Base-by-base conservation (phyloP, 2,113 vertebrate genomes). In the Cyphomyrus discorhynchus region DNA sequence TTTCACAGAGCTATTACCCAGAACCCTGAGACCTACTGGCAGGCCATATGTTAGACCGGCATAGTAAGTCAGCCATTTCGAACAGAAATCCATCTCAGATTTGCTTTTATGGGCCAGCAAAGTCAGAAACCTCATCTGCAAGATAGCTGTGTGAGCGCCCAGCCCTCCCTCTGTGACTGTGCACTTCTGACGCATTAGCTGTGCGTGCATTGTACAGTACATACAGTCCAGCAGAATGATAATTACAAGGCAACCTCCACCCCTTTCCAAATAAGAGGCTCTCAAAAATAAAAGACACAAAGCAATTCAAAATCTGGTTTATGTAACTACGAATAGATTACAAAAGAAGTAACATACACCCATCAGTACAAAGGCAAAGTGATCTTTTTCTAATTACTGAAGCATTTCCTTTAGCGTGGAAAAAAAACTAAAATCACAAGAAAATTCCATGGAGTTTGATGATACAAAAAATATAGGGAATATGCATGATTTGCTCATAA, bases 371-470 rank as follows among this genome's bases (percentile, higher is more conserved):
- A 80, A 42, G 74, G 74, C 31, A 80, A 42, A 6, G 27, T 42
- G 15, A 80, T 80, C 31, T 80, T 80, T 80, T 80, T 80, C 74
- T 80, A 80, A 80, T 80, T 80, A 80, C 35, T 42, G 74, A 80
- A 80, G 35, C 19, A 80, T 80, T 80, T 80, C 74, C 74, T 80
- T 80, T 19, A 80, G 74, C 15, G 7, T 80, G 74, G 70, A 9
- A 77, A 80, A 77, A 77, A 77, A 74, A 35, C 66, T 31, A 74
- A 74, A 74, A 74, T 31, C 70, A 77, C 27, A 77, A 77, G 70
- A 77, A 77, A 39, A 80, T 80, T 80, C 74, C 31, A 42, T 80
- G 15, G 15, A 80, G 74, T 80, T 80, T 80, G 74, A 42, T 42
- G 74, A 80, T 80, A 70, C 62, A 70, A 27, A 31, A 62, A 70